phyloP scores from a whole-genome alignment of 2,113 vertebrate genomes.

The Scophthalmus maximus region DNA sequence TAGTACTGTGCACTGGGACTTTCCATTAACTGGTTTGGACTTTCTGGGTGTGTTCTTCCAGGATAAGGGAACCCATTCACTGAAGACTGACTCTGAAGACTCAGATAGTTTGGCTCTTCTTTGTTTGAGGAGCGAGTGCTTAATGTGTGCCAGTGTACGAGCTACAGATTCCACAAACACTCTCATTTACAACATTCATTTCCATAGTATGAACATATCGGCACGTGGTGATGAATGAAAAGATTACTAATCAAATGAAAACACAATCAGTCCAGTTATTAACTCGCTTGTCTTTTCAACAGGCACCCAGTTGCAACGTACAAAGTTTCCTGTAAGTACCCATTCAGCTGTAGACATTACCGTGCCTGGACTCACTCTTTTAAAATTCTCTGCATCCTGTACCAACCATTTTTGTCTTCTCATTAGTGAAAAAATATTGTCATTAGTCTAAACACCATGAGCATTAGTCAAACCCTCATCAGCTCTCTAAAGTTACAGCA shows the following conservation, averaged over 20 bases:
- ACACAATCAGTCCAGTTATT: not conserved
- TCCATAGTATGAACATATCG: too few relatives aligned
- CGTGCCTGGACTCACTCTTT: too few relatives aligned
- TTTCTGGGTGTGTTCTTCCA: conserved; percentile 2
- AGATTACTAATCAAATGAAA: too few relatives aligned
- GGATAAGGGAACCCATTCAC: not conserved
- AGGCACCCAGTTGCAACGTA: not conserved
- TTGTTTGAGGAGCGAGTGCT: not conserved
- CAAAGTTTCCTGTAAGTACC: conserved; percentile 39
- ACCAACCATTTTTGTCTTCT: too few relatives aligned
- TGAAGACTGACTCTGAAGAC: not conserved
- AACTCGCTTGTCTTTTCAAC: conserved; percentile 32
- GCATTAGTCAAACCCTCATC: too few relatives aligned
- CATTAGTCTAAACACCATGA: too few relatives aligned
- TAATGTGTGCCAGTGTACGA: too few relatives aligned
- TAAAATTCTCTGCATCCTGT: too few relatives aligned
- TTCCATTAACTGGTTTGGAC: conserved; percentile 14
- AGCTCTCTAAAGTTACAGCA: too few relatives aligned
- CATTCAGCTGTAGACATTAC: too few relatives aligned
- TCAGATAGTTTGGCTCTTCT: too few relatives aligned
- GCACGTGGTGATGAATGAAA: not conserved
- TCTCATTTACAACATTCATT: not conserved
- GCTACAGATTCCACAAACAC: not conserved
- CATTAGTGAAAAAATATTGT: too few relatives aligned
- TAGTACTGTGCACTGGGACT: conserved; percentile 20